phyloP scores from a whole-genome alignment of 2,797 vertebrate species.

The Catamblyrhynchus diadema region DNA sequence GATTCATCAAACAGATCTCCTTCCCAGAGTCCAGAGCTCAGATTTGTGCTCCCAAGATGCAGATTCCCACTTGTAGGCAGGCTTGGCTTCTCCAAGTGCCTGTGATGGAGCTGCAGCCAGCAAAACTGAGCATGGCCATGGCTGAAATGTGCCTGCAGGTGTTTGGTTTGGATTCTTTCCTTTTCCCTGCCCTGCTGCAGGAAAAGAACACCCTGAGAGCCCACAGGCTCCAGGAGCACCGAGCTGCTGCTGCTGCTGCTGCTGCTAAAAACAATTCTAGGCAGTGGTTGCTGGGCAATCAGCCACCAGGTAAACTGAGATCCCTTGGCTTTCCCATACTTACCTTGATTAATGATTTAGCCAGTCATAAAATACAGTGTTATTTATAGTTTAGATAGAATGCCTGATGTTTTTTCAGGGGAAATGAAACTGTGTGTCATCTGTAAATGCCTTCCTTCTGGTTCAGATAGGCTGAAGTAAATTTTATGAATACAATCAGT shows the following conservation, averaged over 20 bases:
- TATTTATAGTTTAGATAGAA: constrained; percentile 68
- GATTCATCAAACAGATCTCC: background rate
- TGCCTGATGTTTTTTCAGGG: constrained; percentile 62
- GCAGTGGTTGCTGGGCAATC: constrained; percentile 76
- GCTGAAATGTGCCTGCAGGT: background rate
- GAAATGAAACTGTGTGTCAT: constrained; percentile 65
- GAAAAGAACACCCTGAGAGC: constrained; percentile 12
- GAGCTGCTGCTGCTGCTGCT: background rate
- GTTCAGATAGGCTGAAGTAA: background rate
- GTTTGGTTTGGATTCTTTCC: background rate
- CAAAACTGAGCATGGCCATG: background rate
- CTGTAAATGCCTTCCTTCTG: background rate
- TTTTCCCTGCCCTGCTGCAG: background rate
- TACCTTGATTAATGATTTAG: constrained; percentile 78
- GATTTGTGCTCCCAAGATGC: background rate
- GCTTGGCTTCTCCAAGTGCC: background rate
- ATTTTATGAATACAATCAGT: background rate
- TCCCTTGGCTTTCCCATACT: constrained; percentile 66
- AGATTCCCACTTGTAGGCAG: background rate
- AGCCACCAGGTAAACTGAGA: constrained; percentile 65
- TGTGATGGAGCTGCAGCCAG: background rate
- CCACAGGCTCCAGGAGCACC: background rate
- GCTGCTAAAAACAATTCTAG: constrained; percentile 40
- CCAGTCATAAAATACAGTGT: constrained; percentile 69
- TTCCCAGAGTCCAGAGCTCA: background rate